Evolutionary conservation across 2,113 vertebrate species (phyloP).

Genomic region (Zapus hudsonius): DNA sequence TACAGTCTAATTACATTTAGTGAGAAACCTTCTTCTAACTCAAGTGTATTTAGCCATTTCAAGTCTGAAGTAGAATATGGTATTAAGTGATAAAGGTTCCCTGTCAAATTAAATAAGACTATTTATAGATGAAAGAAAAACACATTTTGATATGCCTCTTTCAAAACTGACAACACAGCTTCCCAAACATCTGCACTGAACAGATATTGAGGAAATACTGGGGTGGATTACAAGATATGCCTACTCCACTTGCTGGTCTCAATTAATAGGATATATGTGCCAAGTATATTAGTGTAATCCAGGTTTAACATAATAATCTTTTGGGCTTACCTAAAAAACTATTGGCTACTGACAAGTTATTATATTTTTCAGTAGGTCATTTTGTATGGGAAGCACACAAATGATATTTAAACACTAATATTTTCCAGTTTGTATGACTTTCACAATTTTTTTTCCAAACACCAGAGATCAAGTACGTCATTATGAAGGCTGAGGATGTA

Average conservation of each 20-base stretch:
- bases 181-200: slow-evolving; percentile 46
- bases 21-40: slow-evolving; percentile 42
- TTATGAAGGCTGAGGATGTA: background rate
- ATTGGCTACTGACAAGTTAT: slow-evolving; percentile 16
- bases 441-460: slow-evolving; percentile 12
- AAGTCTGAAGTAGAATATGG: slow-evolving; percentile 47
- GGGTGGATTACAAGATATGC: background rate
- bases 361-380: slow-evolving; percentile 10
- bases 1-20: slow-evolving; percentile 42
- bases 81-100: slow-evolving; percentile 47
- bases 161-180: slow-evolving; percentile 18
- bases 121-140: slow-evolving; percentile 56
- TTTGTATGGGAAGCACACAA: slow-evolving; percentile 47
- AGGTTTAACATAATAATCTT: slow-evolving; percentile 44
- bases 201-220: slow-evolving; percentile 7
- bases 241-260: slow-evolving; percentile 27
- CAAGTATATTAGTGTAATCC: slow-evolving; percentile 34
- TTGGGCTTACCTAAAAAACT: slow-evolving; percentile 41
- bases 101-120: slow-evolving; percentile 50
- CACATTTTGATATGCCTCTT: slow-evolving; percentile 26
- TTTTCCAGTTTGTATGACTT: slow-evolving; percentile 43
- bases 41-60: slow-evolving; percentile 43
- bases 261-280: slow-evolving; percentile 34
- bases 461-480: slow-evolving; percentile 33
- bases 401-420: slow-evolving; percentile 5